Base-by-base conservation (phyloP, 2,113 vertebrate species). In the Erythrocebus patas region DNA sequence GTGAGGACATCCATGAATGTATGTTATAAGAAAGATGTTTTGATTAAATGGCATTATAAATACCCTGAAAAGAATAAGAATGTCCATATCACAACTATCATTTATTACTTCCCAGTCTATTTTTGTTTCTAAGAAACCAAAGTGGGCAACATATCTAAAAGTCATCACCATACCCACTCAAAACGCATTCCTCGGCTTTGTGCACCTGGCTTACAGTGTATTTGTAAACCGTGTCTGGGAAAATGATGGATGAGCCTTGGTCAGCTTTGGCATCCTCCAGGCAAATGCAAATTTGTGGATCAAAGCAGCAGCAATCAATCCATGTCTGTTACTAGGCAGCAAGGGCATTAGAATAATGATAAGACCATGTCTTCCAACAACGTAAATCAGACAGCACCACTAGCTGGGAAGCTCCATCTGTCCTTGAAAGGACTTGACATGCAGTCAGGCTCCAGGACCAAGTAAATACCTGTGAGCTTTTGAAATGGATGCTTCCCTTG, bases 241-340 rank as follows among this genome's bases (percentile, higher is more conserved):
- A 96, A 79, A 90, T 38, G 48, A 95, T n/a, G 43, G 66, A 80
- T 52, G 48, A n/a, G 50, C 48, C 72, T 45, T 14, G 32, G 45
- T 89, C 35, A 93, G 57, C 14, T 75, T 76, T 72, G 64, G 27
- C 57, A 61, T 82, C 35, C 32, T 97, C 17, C 8, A 45, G 78
- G 40, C 18, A 75, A 86, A 87, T 89, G 86, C n/a, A 61, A 12
- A 76, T 97, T 32, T 94, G 88, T 79, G 61, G 72, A 94, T 97
- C 61, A 86, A 97, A 85, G 11, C 55, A 43, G n/a, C n/a, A n/a
- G 57, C 52, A 70, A 73, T 84, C 82, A 97, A 81, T 85, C 35
- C 43, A 38, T 25, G 57, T 27, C 48, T 92, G n/a, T 52, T 73
- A 14, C 61, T 35, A 83, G 73, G 43, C 35, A 92, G 30, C 48